These are phyloP conservation scores for Tautogolabrus adspersus DNA, from an alignment of 2,113 vertebrate species.

Conservation along the genomic window DNA sequence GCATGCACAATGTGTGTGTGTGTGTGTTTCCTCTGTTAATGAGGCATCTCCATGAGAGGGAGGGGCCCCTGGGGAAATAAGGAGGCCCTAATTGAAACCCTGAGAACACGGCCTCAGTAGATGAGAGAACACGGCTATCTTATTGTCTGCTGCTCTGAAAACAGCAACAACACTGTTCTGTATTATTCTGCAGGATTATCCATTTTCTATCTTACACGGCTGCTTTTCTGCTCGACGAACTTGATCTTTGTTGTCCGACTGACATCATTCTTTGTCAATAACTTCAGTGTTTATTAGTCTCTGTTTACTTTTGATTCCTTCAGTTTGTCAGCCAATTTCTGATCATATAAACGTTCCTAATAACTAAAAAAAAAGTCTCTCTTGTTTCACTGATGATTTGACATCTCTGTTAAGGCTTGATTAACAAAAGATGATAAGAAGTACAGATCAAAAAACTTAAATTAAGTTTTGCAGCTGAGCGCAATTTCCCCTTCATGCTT, in stretches of 20 bases:
- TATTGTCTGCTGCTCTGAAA: slow-evolving; percentile 65
- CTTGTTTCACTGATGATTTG: too few species aligned
- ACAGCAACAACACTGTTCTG: slow-evolving; percentile 60
- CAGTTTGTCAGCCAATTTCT: too few species aligned
- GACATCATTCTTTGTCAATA: not conserved
- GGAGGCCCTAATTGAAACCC: slow-evolving; percentile 83
- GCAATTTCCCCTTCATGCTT: too few species aligned
- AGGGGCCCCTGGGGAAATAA: slow-evolving; percentile 81
- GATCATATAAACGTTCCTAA: too few species aligned
- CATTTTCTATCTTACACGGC: slow-evolving; percentile 44
- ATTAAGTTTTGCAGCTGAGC: too few species aligned
- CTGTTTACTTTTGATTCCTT: too few species aligned
- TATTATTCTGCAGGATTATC: slow-evolving; percentile 59
- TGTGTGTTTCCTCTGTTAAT: slow-evolving; percentile 76
- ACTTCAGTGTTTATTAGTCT: too few species aligned
- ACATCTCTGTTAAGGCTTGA: too few species aligned
- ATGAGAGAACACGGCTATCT: slow-evolving; percentile 74
- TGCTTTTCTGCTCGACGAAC: slow-evolving; percentile 16
- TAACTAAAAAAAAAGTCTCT: too few species aligned
- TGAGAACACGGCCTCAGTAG: slow-evolving; percentile 75
- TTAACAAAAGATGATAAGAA: too few species aligned
- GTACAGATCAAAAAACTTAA: too few species aligned
- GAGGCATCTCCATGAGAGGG: slow-evolving; percentile 78
- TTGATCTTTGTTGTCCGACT: slow-evolving; percentile 12
- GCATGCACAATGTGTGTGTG: slow-evolving; percentile 19